A percentile compares a stretch with the other conserved stretches of the same genome.
phyloP scores from a whole-genome alignment of 2,797 vertebrate genomes.

The Spondyliosoma cantharus region DNA sequence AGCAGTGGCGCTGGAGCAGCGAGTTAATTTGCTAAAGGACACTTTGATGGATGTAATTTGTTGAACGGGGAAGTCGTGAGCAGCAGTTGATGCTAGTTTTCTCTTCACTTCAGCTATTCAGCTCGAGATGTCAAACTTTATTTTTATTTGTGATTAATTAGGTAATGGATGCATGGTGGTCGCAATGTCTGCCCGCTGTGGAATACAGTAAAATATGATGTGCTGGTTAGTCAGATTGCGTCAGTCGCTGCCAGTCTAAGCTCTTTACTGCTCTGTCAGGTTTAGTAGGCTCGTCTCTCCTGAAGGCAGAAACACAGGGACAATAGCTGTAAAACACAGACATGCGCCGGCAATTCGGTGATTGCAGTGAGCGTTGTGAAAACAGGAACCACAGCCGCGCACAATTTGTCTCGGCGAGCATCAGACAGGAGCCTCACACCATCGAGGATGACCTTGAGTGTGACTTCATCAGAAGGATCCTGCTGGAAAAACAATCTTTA shows the following conservation, averaged over 20 bases:
- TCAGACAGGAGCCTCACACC: background rate
- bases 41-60: slow-evolving; percentile 49
- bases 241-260: background rate
- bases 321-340: slow-evolving; percentile 6
- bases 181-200: slow-evolving; percentile 3
- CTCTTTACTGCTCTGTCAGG: background rate
- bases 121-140: slow-evolving; percentile 32
- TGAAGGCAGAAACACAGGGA: background rate
- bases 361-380: background rate
- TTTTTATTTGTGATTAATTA: slow-evolving; percentile 37
- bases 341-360: background rate
- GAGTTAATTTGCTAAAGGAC: slow-evolving; percentile 44
- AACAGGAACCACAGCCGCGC: background rate
- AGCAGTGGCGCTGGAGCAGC: slow-evolving; percentile 19
- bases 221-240: background rate
- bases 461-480: background rate
- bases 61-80: slow-evolving; percentile 15
- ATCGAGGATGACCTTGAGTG: background rate
- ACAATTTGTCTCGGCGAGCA: background rate
- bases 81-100: slow-evolving; percentile 18
- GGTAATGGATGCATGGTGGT: slow-evolving; percentile 7
- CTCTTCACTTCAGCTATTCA: slow-evolving; percentile 17
- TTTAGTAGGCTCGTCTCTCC: slow-evolving; percentile 9
- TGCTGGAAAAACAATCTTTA: background rate
- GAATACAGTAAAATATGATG: background rate